phyloP scores from a whole-genome alignment of 2,797 vertebrate species.

The Silurus aristotelis region DNA sequence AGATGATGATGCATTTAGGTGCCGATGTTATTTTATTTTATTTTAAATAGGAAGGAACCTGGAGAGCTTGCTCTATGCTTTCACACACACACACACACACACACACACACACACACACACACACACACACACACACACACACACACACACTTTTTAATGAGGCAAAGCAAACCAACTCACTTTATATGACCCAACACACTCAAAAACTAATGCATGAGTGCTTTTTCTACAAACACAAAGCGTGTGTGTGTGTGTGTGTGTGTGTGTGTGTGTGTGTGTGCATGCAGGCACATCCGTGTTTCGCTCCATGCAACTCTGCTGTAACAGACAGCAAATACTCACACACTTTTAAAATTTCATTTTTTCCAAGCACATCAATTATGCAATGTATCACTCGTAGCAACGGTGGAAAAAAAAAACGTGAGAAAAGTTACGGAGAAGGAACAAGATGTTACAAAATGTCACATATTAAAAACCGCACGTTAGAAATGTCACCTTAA shows the following conservation, averaged over 20 bases:
- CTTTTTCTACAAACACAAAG: not conserved
- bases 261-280: constrained; percentile 18
- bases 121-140: constrained; percentile 19
- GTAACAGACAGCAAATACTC: constrained; percentile 40
- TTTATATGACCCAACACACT: constrained; percentile 41
- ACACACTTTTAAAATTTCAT: constrained; percentile 18
- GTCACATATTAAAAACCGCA: constrained; percentile 27
- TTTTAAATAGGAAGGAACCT: constrained; percentile 48
- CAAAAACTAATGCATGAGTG: constrained; percentile 22
- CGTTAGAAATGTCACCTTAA: constrained; percentile 25
- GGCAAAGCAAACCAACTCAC: constrained; percentile 40
- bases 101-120: constrained; percentile 7
- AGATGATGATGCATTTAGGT: constrained; percentile 44
- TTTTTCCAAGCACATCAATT: constrained; percentile 31
- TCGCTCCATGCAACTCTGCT: constrained; percentile 33
- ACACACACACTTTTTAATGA: constrained; percentile 48
- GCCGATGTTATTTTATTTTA: constrained; percentile 38
- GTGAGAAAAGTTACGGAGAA: constrained; percentile 14
- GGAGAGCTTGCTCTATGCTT: constrained; percentile 13
- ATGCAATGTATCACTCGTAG: constrained; percentile 22
- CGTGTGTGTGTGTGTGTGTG: not conserved
- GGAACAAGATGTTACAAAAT: constrained; percentile 1
- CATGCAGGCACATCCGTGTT: not conserved
- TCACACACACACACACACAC: not conserved
- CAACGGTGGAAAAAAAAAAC: not conserved